Base-by-base conservation (phyloP, 1,140 invertebrate genomes). In the Musca domestica region DNA sequence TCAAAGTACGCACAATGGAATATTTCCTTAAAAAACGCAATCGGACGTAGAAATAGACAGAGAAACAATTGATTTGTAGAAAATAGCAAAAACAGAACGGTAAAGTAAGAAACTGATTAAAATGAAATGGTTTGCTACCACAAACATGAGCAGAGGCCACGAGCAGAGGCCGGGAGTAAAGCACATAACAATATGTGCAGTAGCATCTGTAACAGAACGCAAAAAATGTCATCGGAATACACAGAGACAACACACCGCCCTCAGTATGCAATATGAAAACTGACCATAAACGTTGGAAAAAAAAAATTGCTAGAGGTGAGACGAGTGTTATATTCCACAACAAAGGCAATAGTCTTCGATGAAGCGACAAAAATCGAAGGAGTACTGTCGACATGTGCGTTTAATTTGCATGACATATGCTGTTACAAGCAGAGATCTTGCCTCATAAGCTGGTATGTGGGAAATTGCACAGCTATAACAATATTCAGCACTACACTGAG, bases 391-490 rank as follows among this genome's bases (percentile, higher is more conserved):
- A 70, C 74, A 74, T 71, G 69, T 74, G 70, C 71, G 69, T 74
- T 76, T 73, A 74, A 75, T 75, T 74, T 72, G 73, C 74, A 72
- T 73, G 73, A 74, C 72, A 72, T 17, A 46, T 56, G 68, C 41
- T 64, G 56, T 51, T 67, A 48, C 48, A 51, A 27, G 49, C 15
- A 56, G 34, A 27, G 19, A 47, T 23, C 34, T 41, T 7, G 34
- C 34, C 34, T 10, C 34, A 10, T 10, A 9, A 41, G 34, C 10
- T 41, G 34, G 34, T 2, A 41, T 41, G 34, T 41, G 34, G 34
- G 34, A 41, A 10, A 5, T 41, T 41, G 12, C 34, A 41, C 2
- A 9, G 34, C 6, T 41, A 41, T 41, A 41, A 41, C 12, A 41
- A 41, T 10, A 41, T 41, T 2, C 10, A 41, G 5, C 10, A 41